Conservation (phyloP, 2,888 invertebrate genomes). For the Eucera pruinosa region DNA sequence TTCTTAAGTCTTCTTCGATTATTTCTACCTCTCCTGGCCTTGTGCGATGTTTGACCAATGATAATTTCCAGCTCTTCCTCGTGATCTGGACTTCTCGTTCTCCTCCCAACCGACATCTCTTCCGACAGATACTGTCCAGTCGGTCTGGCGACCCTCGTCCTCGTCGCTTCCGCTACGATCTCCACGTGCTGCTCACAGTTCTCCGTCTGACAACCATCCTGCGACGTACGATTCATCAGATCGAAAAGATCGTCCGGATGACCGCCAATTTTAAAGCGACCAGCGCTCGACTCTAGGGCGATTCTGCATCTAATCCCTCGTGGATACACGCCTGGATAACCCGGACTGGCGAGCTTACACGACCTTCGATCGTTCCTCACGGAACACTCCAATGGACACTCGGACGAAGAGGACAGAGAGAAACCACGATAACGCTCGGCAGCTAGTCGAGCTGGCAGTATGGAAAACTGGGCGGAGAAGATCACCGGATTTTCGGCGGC, state of each 20-base stretch:
- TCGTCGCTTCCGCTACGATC: slow-evolving; percentile 40
- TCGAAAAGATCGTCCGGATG: slow-evolving; percentile 74
- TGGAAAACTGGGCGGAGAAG: slow-evolving; percentile 78
- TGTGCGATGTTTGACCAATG: slow-evolving; percentile 69
- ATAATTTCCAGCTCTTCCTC: slow-evolving; percentile 76
- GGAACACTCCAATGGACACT: slow-evolving; percentile 77
- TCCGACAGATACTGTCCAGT: slow-evolving; percentile 3
- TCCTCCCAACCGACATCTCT: neutral
- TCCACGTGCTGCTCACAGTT: slow-evolving; percentile 77
- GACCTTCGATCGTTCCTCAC: slow-evolving; percentile 75
- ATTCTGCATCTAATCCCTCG: slow-evolving; percentile 76
- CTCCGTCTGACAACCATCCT: slow-evolving; percentile 75
- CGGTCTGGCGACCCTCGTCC: slow-evolving; percentile 42
- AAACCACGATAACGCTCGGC: slow-evolving; percentile 75
- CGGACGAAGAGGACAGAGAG: slow-evolving; percentile 64
- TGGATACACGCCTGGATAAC: slow-evolving; percentile 78
- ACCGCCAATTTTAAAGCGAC: slow-evolving; percentile 78
- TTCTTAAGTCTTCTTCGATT: slow-evolving; percentile 55
- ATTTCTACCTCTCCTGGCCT: slow-evolving; percentile 49
- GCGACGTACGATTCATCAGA: slow-evolving; percentile 78
- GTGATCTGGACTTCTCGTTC: slow-evolving; percentile 52
- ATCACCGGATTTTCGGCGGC: slow-evolving; percentile 79
- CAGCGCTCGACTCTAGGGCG: slow-evolving; percentile 73
- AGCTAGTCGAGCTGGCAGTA: slow-evolving; percentile 72
- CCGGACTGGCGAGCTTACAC: slow-evolving; percentile 75